phyloP scores from a whole-genome alignment of 2,797 vertebrate species.

The Lacerta agilis region DNA sequence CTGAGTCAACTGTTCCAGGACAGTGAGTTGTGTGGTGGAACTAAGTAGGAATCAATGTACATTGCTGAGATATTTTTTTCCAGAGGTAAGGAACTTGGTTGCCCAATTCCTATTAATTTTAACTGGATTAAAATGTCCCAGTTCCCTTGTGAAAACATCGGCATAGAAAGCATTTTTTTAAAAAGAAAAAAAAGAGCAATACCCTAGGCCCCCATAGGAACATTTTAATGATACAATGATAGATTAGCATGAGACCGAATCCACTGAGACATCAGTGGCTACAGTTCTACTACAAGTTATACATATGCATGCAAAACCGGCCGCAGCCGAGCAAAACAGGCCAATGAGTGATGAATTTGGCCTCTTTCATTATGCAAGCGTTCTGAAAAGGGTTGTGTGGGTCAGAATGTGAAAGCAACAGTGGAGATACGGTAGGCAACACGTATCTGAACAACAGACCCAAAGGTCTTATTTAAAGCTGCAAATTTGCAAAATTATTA shows the following conservation, averaged over 20 bases:
- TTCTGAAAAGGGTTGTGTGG: accelerated
- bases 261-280: accelerated
- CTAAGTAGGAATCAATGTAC: not conserved
- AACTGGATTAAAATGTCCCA: not conserved
- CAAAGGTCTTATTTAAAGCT: not conserved
- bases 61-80: slow-evolving; percentile 40
- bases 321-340: not conserved
- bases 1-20: slow-evolving; percentile 54
- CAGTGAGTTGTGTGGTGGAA: not conserved
- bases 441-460: not conserved
- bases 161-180: not conserved
- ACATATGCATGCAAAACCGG: not conserved
- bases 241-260: not conserved
- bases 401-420: not conserved
- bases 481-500: not conserved
- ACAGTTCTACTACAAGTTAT: not conserved
- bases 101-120: slow-evolving; percentile 29
- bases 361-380: not conserved
- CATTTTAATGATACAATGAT: not conserved
- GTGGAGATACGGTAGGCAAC: not conserved
- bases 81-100: slow-evolving; percentile 11
- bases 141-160: not conserved
- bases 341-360: not conserved
- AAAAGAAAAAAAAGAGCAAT: not conserved
- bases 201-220: not conserved